Evolutionary conservation across 2,888 invertebrate species (phyloP).

Genomic region (Cantharis lateralis): DNA sequence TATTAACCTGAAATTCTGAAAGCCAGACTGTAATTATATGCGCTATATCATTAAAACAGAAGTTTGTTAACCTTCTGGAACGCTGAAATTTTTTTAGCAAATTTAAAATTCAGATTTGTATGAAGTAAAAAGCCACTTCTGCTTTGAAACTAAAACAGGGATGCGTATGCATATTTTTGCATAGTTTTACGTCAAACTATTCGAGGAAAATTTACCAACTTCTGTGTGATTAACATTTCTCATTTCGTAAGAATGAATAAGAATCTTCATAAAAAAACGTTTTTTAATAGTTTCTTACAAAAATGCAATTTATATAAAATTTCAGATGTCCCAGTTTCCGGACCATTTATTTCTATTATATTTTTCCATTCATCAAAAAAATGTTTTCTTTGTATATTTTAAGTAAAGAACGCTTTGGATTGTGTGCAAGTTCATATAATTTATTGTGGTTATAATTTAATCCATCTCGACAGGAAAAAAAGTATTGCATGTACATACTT

Average conservation of each 20-base stretch:
- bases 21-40: too few species aligned
- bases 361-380: not conserved
- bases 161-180: not conserved
- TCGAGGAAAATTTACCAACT: not conserved
- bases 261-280: not conserved
- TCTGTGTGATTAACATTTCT: not conserved
- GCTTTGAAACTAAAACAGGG: not conserved
- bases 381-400: not conserved
- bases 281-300: not conserved
- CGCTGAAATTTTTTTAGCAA: not conserved
- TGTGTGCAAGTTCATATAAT: not conserved
- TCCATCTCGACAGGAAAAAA: not conserved
- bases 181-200: not conserved
- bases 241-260: not conserved
- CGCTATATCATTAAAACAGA: not conserved
- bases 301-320: not conserved
- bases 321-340: not conserved
- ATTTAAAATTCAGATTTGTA: not conserved
- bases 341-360: not conserved
- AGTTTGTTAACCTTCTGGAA: not conserved
- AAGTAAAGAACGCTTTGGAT: not conserved
- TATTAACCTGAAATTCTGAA: too few species aligned
- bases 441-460: not conserved
- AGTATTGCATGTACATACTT: too few species aligned
- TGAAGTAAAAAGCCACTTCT: not conserved